Evolutionary conservation across 2,888 invertebrate genomes (phyloP).

Genomic region (Macrophya alboannulata): DNA sequence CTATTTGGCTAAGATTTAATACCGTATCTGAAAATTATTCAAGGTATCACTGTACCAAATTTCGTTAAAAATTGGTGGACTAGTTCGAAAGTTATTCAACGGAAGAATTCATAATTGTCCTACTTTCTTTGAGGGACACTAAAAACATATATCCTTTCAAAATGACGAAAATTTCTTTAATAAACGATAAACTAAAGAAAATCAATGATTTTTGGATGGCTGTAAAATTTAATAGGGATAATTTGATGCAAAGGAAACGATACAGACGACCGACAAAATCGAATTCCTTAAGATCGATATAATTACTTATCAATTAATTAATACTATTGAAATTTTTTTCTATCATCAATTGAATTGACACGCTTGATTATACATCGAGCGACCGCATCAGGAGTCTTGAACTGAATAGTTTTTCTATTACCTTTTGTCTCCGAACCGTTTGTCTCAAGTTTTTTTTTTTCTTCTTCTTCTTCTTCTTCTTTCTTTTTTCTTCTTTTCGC

Average conservation of each 20-base stretch:
- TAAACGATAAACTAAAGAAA: not conserved
- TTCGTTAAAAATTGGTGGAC: not conserved
- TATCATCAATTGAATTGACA: constrained; percentile 37
- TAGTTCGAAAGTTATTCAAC: not conserved
- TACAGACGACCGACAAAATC: not conserved
- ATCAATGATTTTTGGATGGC: not conserved
- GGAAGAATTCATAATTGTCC: constrained; percentile 5
- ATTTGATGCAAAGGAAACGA: not conserved
- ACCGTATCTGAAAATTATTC: not conserved
- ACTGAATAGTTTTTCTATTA: constrained; percentile 26
- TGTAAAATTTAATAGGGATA: not conserved
- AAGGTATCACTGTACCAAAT: not conserved
- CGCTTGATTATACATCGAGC: constrained; percentile 1
- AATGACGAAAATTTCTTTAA: not conserved
- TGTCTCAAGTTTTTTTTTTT: constrained; percentile 26
- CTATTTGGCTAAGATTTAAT: not conserved
- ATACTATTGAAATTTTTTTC: not conserved
- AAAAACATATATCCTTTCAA: not conserved
- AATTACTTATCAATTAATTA: constrained; percentile 25
- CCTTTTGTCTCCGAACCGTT: constrained; percentile 22
- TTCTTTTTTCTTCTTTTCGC: too few relatives aligned
- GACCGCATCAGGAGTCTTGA: not conserved
- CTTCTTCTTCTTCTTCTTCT: too few relatives aligned
- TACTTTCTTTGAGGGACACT: not conserved
- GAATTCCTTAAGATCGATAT: not conserved